These are phyloP conservation scores for Rhegmatorhina hoffmannsi DNA, from an alignment of 2,113 vertebrate species.

Conservation along the genomic window DNA sequence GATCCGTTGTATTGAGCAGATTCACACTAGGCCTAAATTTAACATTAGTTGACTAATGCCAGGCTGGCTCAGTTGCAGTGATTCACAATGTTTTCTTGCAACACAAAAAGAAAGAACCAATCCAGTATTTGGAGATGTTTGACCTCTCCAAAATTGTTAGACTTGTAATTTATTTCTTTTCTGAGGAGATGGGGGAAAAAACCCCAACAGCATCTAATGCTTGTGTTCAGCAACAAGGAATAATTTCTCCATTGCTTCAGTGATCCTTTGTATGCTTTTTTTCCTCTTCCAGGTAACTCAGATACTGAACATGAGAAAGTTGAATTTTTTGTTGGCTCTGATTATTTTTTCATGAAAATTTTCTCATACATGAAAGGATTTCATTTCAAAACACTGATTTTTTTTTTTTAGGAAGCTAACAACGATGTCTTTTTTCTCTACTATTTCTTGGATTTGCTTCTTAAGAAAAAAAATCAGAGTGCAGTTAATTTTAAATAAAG, in stretches of 20 bases:
- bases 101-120: background rate
- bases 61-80: background rate
- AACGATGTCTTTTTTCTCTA: constrained; percentile 1
- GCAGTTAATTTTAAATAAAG: background rate
- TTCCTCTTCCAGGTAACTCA: background rate
- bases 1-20: background rate
- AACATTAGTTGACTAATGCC: background rate
- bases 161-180: background rate
- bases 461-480: background rate
- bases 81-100: background rate
- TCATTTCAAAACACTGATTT: background rate
- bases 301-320: background rate
- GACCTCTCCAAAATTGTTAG: background rate
- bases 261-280: background rate
- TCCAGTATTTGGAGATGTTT: background rate
- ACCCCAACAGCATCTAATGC: background rate
- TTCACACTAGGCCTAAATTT: background rate
- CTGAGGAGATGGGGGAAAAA: background rate
- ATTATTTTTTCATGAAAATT: background rate
- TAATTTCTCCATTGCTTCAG: background rate
- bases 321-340: background rate
- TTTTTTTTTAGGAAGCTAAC: constrained; percentile 8
- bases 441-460: background rate
- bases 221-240: background rate
- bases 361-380: constrained; percentile 3